Evolutionary conservation across 2,888 invertebrate species (phyloP).

Genomic region (Pyrgus malvae): DNA sequence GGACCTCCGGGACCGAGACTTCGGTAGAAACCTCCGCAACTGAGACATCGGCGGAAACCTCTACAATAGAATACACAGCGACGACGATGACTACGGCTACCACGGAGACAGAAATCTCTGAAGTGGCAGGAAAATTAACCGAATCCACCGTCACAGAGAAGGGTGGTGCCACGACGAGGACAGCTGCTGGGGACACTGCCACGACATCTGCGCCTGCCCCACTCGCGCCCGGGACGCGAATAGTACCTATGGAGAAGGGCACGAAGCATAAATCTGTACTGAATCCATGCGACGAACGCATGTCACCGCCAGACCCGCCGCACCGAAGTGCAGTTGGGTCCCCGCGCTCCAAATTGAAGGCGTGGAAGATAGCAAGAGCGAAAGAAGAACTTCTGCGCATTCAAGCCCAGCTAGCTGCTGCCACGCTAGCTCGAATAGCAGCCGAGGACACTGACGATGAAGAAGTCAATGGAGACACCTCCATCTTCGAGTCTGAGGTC

Average conservation of each 20-base stretch:
- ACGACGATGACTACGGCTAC: no score
- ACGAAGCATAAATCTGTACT: no score
- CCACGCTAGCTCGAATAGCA: background rate
- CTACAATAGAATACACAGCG: no score
- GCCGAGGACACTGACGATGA: background rate
- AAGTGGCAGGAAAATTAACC: background rate
- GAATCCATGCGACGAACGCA: background rate
- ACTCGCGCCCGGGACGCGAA: no score
- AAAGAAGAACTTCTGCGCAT: background rate
- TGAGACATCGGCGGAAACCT: background rate
- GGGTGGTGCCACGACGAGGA: no score
- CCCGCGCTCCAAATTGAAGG: background rate
- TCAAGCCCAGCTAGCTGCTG: background rate
- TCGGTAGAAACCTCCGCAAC: background rate
- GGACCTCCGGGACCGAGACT: background rate
- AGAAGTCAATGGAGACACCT: no score
- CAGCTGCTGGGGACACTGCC: no score
- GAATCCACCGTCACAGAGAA: background rate
- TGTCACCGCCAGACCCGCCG: background rate
- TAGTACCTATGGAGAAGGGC: no score
- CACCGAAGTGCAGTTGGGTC: background rate
- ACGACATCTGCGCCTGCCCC: no score
- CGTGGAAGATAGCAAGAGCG: background rate
- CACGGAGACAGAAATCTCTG: no score
- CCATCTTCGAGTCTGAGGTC: no score